Base-by-base conservation (phyloP, 2,797 vertebrate species). In the Neopelma chrysocephalum region DNA sequence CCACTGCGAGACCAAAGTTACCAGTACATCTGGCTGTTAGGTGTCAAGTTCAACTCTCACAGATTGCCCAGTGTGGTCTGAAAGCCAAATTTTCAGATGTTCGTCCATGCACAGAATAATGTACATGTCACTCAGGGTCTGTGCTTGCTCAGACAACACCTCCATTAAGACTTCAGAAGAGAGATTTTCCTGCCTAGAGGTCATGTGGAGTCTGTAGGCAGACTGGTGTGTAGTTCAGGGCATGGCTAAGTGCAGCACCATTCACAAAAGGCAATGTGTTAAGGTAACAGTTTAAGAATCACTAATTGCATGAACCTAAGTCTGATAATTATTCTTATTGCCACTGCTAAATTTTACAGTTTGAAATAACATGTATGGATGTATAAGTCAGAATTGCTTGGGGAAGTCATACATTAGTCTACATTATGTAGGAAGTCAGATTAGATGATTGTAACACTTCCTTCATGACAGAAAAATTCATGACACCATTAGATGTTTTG, bases 121-220 rank as follows among this genome's bases (percentile, higher is more conserved):
- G 93, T 89, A 86, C 38, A 2, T 96, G 94, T 97, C 95, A 96
- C 60, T 96, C 87, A 92, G 93, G 78, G 94, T 75, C 94, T 97
- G 94, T 95, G 65, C 76, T 95, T 95, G 84, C 94, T 96, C 95
- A 96, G 90, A 85, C 91, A 75, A 97, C 95, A 94, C 96, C 94
- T 97, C 87, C 93, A 87, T 96, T 97, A 96, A 96, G 87, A 84
- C 94, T 95, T 97, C 91, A 94, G 92, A 94, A 95, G 79, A 92
- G 90, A 95, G 93, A 95, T 96, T 96, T 96, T 97, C 90, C 92
- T 96, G 94, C 89, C 82, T 80, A 57, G 92, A 80, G 94, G 95
- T 96, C 96, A 95, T 89, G 76, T 54, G 69, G 90, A 94, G 96
- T 94, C 95, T 95, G 69, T 32, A 82, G 84, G 56, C 76, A 81